Evolutionary conservation across 2,888 invertebrate species (phyloP).

Genomic region (Himalopsyche anomala): DNA sequence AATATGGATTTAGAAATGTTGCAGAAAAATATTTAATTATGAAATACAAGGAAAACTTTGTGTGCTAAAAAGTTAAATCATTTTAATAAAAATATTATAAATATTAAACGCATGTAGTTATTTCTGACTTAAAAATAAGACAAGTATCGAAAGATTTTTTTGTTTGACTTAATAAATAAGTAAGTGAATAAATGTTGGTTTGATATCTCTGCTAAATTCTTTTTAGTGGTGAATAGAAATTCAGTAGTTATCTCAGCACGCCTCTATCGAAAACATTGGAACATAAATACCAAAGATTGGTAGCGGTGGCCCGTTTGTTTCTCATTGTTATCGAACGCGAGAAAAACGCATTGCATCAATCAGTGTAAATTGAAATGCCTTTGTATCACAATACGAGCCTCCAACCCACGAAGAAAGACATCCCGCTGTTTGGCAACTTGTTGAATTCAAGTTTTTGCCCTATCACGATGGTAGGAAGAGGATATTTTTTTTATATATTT

Average conservation of each 20-base stretch:
- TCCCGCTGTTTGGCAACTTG: conserved; percentile 63
- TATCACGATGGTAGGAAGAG: conserved; percentile 36
- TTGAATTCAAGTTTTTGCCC: conserved; percentile 47
- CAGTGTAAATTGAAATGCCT: conserved; percentile 65
- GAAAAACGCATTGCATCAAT: conserved; percentile 62
- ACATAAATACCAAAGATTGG: conserved; percentile 44
- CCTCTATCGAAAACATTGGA: not conserved
- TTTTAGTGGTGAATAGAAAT: conserved; percentile 53
- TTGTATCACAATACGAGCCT: conserved; percentile 55
- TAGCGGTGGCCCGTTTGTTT: conserved; percentile 34
- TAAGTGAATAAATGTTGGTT: too few species aligned
- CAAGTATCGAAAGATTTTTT: too few species aligned
- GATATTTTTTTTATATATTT: conserved; percentile 40
- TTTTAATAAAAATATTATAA: too few species aligned
- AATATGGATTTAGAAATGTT: too few species aligned
- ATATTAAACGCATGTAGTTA: too few species aligned
- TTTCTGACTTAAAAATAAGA: too few species aligned
- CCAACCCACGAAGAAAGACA: conserved; percentile 57
- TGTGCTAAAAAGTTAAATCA: too few species aligned
- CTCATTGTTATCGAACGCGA: conserved; percentile 49
- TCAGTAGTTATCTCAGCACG: conserved; percentile 61
- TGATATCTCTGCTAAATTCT: conserved; percentile 40
- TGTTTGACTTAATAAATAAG: too few species aligned
- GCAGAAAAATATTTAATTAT: too few species aligned
- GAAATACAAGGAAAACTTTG: too few species aligned